Evolutionary conservation across 1,140 invertebrate genomes (phyloP).

Genomic region (Dysdera silvatica): DNA sequence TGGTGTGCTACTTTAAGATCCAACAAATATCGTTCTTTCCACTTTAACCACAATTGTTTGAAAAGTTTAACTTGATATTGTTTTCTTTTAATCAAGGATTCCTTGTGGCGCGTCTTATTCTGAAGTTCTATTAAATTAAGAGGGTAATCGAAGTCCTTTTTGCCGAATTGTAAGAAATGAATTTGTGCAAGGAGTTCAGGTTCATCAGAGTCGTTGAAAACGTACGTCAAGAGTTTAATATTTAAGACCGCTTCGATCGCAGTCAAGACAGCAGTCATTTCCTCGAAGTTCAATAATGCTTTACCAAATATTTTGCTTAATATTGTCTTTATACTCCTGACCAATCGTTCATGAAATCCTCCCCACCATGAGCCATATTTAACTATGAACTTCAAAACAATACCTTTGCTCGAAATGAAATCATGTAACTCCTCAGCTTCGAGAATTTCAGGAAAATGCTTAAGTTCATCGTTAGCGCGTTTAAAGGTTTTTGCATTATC

Average conservation of each 20-base stretch:
- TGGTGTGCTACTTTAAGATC: too few species aligned
- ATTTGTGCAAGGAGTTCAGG: background rate
- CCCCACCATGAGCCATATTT: background rate
- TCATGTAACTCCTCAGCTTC: background rate
- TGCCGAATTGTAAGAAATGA: too few species aligned
- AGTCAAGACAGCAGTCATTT: background rate
- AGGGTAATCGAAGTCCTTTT: too few species aligned
- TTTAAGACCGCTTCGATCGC: slow-evolving; percentile 1
- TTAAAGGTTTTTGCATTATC: slow-evolving; percentile 1
- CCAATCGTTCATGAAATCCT: slow-evolving; percentile 4
- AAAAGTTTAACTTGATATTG: too few species aligned
- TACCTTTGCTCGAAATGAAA: background rate
- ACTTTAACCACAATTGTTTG: too few species aligned
- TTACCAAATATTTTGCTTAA: slow-evolving; percentile 2
- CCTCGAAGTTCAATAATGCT: background rate
- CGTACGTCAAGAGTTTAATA: background rate
- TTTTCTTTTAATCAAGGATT: too few species aligned
- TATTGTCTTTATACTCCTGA: background rate
- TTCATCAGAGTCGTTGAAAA: background rate
- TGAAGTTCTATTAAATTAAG: too few species aligned
- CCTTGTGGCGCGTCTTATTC: too few species aligned
- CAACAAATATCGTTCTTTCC: too few species aligned
- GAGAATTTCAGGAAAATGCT: background rate
- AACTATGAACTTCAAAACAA: background rate
- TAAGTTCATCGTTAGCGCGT: background rate